Conservation (phyloP, 2,888 invertebrate genomes). For the Iphiclides podalirius region DNA sequence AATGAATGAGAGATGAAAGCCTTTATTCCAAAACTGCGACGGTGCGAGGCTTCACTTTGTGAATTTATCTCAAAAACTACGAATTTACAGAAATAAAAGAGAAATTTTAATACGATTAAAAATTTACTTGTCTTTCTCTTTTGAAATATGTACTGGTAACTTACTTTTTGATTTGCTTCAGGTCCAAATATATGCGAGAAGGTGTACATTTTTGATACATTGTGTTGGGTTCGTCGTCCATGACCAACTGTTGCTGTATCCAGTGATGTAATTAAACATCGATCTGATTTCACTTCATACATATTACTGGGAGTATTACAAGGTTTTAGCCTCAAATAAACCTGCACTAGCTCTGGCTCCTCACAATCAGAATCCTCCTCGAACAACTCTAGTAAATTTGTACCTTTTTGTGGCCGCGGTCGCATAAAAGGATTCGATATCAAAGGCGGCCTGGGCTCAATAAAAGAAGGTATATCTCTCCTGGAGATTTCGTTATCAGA, state of each 20-base stretch:
- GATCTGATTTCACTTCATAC: slow-evolving; percentile 62
- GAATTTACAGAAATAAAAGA: too few relatives aligned
- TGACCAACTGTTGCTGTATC: slow-evolving; percentile 64
- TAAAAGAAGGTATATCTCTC: slow-evolving; percentile 70
- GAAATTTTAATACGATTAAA: too few relatives aligned
- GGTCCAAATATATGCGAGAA: slow-evolving; percentile 68
- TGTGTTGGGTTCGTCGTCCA: slow-evolving; percentile 63
- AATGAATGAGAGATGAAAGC: too few relatives aligned
- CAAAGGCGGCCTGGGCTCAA: slow-evolving; percentile 66
- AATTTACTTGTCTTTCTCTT: too few relatives aligned
- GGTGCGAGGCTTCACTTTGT: too few relatives aligned
- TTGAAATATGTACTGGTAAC: too few relatives aligned
- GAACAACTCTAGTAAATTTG: slow-evolving; percentile 61
- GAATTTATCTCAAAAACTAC: too few relatives aligned
- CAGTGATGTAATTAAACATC: slow-evolving; percentile 57
- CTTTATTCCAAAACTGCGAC: too few relatives aligned
- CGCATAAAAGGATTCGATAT: slow-evolving; percentile 71
- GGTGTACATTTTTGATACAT: slow-evolving; percentile 70
- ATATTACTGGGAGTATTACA: slow-evolving; percentile 50
- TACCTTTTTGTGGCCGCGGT: slow-evolving; percentile 64
- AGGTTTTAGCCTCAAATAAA: slow-evolving; percentile 77
- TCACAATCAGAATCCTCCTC: slow-evolving; percentile 61
- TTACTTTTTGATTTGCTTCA: slow-evolving; percentile 57
- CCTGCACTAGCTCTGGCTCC: slow-evolving; percentile 68
- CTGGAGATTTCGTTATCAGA: slow-evolving; percentile 51